A percentile compares a stretch with the other conserved stretches of the same genome.
phyloP scores from a whole-genome alignment of 1,140 invertebrate genomes.

The Drosophila nasuta region DNA sequence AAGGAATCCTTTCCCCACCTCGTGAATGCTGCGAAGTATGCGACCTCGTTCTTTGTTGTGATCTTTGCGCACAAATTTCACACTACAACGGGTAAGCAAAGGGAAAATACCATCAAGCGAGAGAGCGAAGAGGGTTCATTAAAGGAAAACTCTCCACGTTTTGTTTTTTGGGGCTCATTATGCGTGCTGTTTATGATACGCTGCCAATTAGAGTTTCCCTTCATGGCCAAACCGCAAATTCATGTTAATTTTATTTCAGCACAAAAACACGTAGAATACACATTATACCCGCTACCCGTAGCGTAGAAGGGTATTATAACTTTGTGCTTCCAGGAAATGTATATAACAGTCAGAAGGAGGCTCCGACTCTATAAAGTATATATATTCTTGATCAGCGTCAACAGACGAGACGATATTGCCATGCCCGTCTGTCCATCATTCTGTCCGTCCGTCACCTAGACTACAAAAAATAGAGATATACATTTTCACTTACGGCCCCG shows the following conservation, averaged over 20 bases:
- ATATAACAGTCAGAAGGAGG: no score
- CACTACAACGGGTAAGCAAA: constrained; percentile 74
- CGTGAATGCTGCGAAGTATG: constrained; percentile 92
- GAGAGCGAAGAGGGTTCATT: neutral
- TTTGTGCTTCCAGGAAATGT: no score
- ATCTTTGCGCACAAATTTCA: constrained; percentile 83
- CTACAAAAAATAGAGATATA: no score
- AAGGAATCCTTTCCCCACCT: constrained; percentile 97
- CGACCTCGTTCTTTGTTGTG: constrained; percentile 84
- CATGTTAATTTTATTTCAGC: constrained; percentile 61
- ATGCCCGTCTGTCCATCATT: no score
- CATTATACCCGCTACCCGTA: neutral
- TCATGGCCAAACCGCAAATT: constrained; percentile 50
- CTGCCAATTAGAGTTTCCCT: constrained; percentile 63
- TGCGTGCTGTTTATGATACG: constrained; percentile 57
- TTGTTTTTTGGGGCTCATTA: constrained; percentile 32
- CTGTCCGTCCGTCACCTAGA: no score
- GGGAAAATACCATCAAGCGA: neutral
- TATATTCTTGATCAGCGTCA: no score
- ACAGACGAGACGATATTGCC: no score
- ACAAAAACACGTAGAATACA: constrained; percentile 22
- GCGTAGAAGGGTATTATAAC: no score
- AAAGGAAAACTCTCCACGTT: neutral
- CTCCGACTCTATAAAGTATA: no score
- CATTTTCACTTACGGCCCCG: no score